Evolutionary conservation across 2,888 invertebrate species (phyloP).

Genomic region (Lasioglossum pauxillum): DNA sequence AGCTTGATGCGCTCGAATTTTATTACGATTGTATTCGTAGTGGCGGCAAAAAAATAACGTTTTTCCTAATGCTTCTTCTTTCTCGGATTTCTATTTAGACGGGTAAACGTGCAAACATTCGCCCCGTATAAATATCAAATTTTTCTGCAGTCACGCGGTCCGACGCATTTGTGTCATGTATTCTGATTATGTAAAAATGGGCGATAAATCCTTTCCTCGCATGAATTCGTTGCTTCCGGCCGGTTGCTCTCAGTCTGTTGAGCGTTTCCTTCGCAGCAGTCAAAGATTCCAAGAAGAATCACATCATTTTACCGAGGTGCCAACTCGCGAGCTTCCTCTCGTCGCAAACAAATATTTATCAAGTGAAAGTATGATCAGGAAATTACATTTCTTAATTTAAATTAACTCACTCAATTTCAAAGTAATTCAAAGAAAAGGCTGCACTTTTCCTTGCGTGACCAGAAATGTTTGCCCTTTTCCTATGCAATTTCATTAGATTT

Average conservation of each 20-base stretch:
- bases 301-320: constrained; percentile 24
- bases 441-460: too few species aligned
- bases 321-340: background rate
- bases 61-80: constrained; percentile 5
- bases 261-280: constrained; percentile 23
- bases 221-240: constrained; percentile 82
- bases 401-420: too few species aligned
- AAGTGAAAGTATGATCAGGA: background rate
- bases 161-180: constrained; percentile 71
- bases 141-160: constrained; percentile 52
- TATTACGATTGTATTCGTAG: background rate
- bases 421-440: too few species aligned
- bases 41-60: background rate
- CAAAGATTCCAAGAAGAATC: constrained; percentile 20
- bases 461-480: too few species aligned
- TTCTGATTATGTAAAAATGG: constrained; percentile 79
- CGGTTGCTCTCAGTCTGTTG: constrained; percentile 69
- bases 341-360: constrained; percentile 13
- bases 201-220: constrained; percentile 80
- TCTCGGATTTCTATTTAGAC: constrained; percentile 36
- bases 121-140: constrained; percentile 61
- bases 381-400: background rate
- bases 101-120: constrained; percentile 53
- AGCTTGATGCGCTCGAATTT: background rate
- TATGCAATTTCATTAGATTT: too few species aligned